Base-by-base conservation (phyloP, 2,888 invertebrate species). In the Miltochrista miniata region DNA sequence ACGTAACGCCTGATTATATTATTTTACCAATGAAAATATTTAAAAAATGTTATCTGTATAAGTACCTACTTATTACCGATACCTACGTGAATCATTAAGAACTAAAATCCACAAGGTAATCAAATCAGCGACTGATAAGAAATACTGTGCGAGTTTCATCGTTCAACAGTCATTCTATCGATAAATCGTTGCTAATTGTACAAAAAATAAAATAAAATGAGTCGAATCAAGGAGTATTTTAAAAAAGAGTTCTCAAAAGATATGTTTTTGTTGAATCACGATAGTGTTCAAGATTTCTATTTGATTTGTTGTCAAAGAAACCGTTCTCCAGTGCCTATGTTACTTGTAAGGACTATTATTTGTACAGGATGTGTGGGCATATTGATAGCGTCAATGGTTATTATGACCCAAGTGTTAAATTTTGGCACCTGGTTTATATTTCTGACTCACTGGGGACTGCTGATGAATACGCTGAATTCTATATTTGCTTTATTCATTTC, bases 361-460 rank as follows among this genome's bases (percentile, higher is more conserved):
- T 83, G 85, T 43, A 40, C 81, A 11, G 79, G 79, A 15, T 85
- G 83, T 61, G 18, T 83, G 0, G 71, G 62, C 3, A 88, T 80
- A 29, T 7, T 83, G 13, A 29, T 86, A 10, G 15, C 82, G 2
- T 88, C 88, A 0, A 56, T 78, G 29, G 56, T 79, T 1, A 31
- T 87, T 18, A 74, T 68, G 1, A n/a, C 29, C 7, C 36, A 49
- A 1, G 14, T 12, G 7, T 12, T 44, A 0, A 14, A 43, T 0
- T 52, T 74, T 0, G 69, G 68, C 0, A 70, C 61, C 44, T 89
- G 88, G 89, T 76, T 75, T 9, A 81, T 87, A 54, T 90, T 76
- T 48, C 61, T 90, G 61, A 90, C 90, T 11, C 86, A 88, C 54
- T 90, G 90, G 90, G 90, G 90, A 1, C 47, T 90, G 1, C 0